Percentiles rank a stretch among this genome's conserved stretches.
These are phyloP conservation scores for Acipenser ruthenus DNA, from an alignment of 2,797 vertebrate genomes.

Conservation along the genomic window DNA sequence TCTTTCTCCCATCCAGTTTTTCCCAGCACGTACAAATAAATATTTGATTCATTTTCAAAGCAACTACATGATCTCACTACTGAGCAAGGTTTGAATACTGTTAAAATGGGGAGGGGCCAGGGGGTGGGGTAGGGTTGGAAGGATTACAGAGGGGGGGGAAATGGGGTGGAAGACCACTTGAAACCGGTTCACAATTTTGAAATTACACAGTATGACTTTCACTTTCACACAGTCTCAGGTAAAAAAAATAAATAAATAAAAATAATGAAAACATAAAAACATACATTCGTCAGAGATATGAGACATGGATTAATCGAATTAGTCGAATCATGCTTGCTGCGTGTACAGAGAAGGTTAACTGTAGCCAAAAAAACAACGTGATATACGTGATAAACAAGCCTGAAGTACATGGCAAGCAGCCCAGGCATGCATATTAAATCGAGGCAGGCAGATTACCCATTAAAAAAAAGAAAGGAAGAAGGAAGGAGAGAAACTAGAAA, in stretches of 20 bases:
- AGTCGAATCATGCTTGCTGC: conserved; percentile 79
- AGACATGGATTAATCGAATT: conserved; percentile 49
- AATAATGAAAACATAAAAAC: neutral
- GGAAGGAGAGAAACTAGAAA: conserved; percentile 57
- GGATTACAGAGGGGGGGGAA: neutral
- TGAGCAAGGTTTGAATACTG: conserved; percentile 3
- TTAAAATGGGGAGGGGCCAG: conserved; percentile 19
- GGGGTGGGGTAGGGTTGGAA: conserved; percentile 8
- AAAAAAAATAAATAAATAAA: neutral
- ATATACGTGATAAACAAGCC: conserved; percentile 59
- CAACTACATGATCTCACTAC: neutral
- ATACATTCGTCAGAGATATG: neutral
- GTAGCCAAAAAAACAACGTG: conserved; percentile 64
- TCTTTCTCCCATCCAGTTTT: conserved; percentile 38
- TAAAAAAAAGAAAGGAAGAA: conserved; percentile 50
- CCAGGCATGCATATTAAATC: conserved; percentile 79
- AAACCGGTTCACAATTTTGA: conserved; percentile 15
- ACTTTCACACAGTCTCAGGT: too few relatives aligned
- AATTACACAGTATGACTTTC: too few relatives aligned
- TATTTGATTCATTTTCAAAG: neutral
- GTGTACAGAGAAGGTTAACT: conserved; percentile 56
- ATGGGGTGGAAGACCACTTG: conserved; percentile 27
- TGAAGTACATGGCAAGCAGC: conserved; percentile 71
- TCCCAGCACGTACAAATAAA: conserved; percentile 10
- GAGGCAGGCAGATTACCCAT: conserved; percentile 80